A percentile compares a stretch with the other conserved stretches of the same genome.
Evolutionary conservation across 2,113 vertebrate genomes (phyloP).

Genomic region (Bos taurus): DNA sequence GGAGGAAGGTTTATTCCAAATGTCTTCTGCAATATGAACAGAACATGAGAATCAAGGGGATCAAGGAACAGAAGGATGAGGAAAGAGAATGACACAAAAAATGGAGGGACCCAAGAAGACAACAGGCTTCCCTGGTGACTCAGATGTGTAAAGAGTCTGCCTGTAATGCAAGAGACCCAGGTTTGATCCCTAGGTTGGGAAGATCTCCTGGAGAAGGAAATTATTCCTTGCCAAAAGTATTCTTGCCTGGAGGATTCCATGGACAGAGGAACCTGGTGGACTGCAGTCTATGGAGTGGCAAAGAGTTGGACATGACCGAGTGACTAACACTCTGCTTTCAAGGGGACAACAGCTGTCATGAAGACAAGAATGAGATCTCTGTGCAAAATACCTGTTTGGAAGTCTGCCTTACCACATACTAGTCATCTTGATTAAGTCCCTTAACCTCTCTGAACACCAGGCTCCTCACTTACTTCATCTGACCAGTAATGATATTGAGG

Average conservation of each 20-base stretch:
- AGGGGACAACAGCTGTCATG: neutral
- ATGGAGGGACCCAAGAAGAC: neutral
- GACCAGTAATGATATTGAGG: neutral
- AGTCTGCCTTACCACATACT: neutral
- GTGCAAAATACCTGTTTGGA: neutral
- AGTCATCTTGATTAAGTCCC: neutral
- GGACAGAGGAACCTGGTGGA: neutral
- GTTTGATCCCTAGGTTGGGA: neutral
- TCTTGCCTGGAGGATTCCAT: neutral
- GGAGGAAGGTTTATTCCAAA: neutral
- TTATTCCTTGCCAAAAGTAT: neutral
- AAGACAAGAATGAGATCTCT: neutral
- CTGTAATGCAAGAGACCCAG: neutral
- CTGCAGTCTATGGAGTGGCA: neutral
- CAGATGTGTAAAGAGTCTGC: neutral
- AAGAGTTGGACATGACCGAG: accelerated
- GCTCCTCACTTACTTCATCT: neutral
- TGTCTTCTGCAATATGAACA: neutral
- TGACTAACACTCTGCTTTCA: neutral
- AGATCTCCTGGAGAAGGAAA: neutral
- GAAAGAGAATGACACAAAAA: neutral
- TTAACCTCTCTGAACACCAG: neutral
- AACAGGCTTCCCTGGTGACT: neutral
- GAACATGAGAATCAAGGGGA: neutral
- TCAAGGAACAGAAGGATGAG: neutral